Evolutionary conservation across 35 echinoderm and acorn worm genomes (phyloP).

Genomic region (Lytechinus pictus): DNA sequence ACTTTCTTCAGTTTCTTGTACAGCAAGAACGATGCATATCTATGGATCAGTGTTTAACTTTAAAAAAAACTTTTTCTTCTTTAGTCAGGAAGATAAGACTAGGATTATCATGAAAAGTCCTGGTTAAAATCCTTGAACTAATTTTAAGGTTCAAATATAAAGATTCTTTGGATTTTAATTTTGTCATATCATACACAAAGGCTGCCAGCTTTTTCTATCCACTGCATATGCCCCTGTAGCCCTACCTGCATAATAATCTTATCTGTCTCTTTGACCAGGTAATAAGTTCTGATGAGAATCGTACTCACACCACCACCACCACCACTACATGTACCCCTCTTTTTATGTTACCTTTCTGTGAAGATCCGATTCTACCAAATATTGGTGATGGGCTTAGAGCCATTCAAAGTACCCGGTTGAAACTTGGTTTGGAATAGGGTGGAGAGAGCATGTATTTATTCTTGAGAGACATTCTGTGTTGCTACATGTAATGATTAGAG

Average conservation of each 20-base stretch:
- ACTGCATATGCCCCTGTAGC: background rate
- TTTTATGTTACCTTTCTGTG: background rate
- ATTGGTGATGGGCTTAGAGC: background rate
- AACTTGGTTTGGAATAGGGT: background rate
- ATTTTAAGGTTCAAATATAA: too few relatives aligned
- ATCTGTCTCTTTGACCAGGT: slow-evolving; percentile 39
- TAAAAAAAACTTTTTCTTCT: too few relatives aligned
- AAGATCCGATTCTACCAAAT: background rate
- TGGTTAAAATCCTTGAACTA: too few relatives aligned
- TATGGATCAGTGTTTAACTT: too few relatives aligned
- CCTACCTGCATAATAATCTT: slow-evolving; percentile 34
- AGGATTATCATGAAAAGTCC: too few relatives aligned
- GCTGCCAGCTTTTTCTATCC: background rate
- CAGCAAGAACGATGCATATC: background rate
- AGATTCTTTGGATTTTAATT: too few relatives aligned
- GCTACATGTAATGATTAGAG: background rate
- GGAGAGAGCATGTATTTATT: background rate
- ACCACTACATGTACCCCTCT: background rate
- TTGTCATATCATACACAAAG: too few relatives aligned
- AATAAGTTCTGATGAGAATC: background rate
- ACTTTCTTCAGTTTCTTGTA: background rate
- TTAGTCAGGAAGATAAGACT: too few relatives aligned
- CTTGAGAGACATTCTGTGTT: background rate
- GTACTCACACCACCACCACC: background rate
- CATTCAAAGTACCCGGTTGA: background rate